These are phyloP conservation scores for Accipiter virgatus DNA, from an alignment of 2,113 vertebrate genomes.

Conservation along the genomic window DNA sequence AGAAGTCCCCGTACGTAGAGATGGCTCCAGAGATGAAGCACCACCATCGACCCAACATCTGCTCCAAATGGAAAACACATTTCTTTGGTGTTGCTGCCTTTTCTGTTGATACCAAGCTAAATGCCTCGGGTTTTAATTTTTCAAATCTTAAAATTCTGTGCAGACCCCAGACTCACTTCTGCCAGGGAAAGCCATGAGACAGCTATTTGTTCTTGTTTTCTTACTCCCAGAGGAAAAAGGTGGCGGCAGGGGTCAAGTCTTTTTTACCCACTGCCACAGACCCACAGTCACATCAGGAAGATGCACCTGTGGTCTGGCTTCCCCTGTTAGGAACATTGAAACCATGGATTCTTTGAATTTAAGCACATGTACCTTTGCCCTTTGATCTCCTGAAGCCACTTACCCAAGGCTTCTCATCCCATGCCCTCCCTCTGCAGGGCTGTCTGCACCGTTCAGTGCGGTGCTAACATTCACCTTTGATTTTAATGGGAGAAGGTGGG, in stretches of 20 bases:
- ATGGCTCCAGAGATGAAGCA: neutral
- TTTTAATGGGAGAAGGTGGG: neutral
- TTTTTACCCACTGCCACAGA: neutral
- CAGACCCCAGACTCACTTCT: no score
- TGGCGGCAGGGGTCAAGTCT: neutral
- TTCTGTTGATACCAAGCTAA: neutral
- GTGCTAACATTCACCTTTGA: no score
- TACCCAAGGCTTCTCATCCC: neutral
- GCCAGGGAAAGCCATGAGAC: neutral
- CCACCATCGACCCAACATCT: no score
- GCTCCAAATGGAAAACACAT: neutral
- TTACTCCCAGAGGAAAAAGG: neutral
- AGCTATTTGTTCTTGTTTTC: neutral
- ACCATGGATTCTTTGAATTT: neutral
- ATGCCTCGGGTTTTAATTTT: neutral
- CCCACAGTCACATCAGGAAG: neutral
- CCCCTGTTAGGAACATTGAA: neutral
- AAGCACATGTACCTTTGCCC: neutral
- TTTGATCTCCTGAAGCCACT: neutral
- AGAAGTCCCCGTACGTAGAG: rapidly evolving
- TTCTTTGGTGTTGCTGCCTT: no score
- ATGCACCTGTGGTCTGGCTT: neutral
- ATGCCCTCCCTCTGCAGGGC: neutral
- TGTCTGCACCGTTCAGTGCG: neutral
- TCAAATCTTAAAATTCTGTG: neutral